These are phyloP conservation scores for Teleogryllus occipitalis DNA, from an alignment of 1,140 invertebrate genomes.

Conservation along the genomic window DNA sequence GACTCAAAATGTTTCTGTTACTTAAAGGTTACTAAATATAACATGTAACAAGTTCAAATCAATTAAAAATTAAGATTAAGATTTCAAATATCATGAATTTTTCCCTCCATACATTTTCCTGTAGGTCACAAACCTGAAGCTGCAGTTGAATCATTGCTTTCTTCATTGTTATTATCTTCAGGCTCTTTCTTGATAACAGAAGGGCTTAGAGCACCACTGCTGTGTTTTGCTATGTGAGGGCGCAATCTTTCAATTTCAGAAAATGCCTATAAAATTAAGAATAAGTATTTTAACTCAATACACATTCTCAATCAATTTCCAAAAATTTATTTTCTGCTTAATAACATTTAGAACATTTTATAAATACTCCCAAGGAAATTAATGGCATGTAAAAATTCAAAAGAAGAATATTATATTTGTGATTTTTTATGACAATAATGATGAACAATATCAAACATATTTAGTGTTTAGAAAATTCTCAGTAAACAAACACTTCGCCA, in stretches of 20 bases:
- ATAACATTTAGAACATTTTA: not conserved
- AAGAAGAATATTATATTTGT: too few relatives aligned
- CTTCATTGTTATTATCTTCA: constrained; percentile 32
- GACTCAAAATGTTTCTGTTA: too few relatives aligned
- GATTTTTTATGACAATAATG: too few relatives aligned
- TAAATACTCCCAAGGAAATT: not conserved
- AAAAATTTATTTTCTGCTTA: not conserved
- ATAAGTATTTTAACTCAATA: constrained; percentile 7
- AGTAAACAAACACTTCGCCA: too few relatives aligned
- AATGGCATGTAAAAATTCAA: too few relatives aligned
- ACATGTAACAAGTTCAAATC: too few relatives aligned
- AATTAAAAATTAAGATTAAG: too few relatives aligned
- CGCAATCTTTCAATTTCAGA: constrained; percentile 57
- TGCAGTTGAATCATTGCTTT: constrained; percentile 21
- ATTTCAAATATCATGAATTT: too few relatives aligned
- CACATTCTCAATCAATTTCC: not conserved
- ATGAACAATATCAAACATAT: too few relatives aligned
- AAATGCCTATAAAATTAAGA: constrained; percentile 43
- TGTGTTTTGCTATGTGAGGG: constrained; percentile 62
- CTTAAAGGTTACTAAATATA: too few relatives aligned
- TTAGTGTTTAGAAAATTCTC: too few relatives aligned
- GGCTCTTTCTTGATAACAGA: constrained; percentile 37
- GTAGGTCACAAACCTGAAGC: not conserved
- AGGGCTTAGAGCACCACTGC: constrained; percentile 43
- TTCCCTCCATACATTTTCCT: too few relatives aligned